Evolutionary conservation across 2,888 invertebrate species (phyloP), one percentile per base, ranked within the genome.

Genomic region (Onthophagus sagittarius): DNA sequence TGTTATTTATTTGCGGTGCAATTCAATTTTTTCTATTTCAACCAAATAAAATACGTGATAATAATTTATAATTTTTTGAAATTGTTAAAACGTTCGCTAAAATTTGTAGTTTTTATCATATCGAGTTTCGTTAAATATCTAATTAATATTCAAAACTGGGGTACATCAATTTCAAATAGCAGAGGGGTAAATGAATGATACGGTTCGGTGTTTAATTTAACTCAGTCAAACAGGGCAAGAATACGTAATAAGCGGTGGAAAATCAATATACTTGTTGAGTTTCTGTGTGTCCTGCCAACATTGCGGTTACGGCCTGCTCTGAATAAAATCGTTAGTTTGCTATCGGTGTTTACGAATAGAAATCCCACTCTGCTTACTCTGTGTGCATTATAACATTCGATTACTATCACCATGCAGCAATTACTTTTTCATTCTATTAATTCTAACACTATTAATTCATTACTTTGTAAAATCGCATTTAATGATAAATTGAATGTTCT

Each of bases 261-360:
- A 67, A 67, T 67, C 67, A 67, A 67, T 67, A 67, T 67, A 67
- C 67, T 67, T 67, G 67, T 67, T 67, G 67, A 67, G 67, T 53
- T 53, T 53, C 39, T 53, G 39, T 67, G 67, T 32, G 67, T 67
- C 32, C 67, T 67, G 32, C 23, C 67, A 23, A 67, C 67, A 23
- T 23, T n/a, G 23, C 67, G 39, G 39, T 53, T 9, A 53, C 39
- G 39, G 39, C 9, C 39, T 4, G 39, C 6, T 2, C 39, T 11
- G 39, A 53, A 53, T 53, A 53, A 53, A 53, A 53, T 53, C 39
- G 39, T 53, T 53, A 53, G 39, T 53, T 53, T 53, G 39, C 39
- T 11, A 7, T 9, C 39, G 9, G 39, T 53, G 39, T 53, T 53
- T 53, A 53, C 39, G 7, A 11, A 53, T 53, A 53, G 39, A 53